Evolutionary conservation across 2,797 vertebrate genomes (phyloP).

Genomic region (Syndactyla subalaris): DNA sequence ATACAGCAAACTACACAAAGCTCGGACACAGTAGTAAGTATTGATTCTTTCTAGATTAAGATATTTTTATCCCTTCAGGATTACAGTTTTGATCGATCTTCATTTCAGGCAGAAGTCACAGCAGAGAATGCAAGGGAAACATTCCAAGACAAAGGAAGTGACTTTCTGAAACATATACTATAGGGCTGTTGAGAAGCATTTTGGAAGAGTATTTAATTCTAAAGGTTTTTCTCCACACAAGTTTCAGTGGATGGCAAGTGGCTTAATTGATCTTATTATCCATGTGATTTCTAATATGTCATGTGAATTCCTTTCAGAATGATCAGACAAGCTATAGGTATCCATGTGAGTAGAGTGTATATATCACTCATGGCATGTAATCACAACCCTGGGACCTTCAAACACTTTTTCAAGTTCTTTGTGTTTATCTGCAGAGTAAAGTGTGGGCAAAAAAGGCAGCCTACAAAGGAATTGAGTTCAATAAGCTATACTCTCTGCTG

Average conservation of each 20-base stretch:
- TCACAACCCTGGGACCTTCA: background rate
- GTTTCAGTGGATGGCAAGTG: background rate
- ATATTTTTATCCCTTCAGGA: background rate
- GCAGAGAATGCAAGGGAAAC: background rate
- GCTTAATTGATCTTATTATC: background rate
- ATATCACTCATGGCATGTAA: background rate
- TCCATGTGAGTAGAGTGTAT: fast-evolving
- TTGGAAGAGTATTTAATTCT: background rate
- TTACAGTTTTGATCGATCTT: background rate
- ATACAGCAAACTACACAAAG: background rate
- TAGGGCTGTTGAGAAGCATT: background rate
- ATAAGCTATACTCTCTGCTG: background rate
- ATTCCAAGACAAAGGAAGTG: background rate
- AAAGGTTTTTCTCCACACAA: background rate
- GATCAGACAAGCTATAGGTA: fast-evolving
- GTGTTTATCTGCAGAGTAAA: background rate
- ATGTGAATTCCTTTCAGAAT: background rate
- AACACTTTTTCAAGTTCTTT: background rate
- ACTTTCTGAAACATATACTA: background rate
- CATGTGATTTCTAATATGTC: background rate
- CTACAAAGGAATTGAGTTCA: background rate
- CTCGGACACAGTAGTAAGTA: background rate
- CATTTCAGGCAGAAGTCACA: background rate
- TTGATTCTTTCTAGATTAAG: background rate
- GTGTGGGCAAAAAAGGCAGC: background rate